A percentile compares a stretch with the other conserved stretches of the same genome.
phyloP scores from a whole-genome alignment of 2,797 vertebrate genomes.

The Natrix natrix region DNA sequence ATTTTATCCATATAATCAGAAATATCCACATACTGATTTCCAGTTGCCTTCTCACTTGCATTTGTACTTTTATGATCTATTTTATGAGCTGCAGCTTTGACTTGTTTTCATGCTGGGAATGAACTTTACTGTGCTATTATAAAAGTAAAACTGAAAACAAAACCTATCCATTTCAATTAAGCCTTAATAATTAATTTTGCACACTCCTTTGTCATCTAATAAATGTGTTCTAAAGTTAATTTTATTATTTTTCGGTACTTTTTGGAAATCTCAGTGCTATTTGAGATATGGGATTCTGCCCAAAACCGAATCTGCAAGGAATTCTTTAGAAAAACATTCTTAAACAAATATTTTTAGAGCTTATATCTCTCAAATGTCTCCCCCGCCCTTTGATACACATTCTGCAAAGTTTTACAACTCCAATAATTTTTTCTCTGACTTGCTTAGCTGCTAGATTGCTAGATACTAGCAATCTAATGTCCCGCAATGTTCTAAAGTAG shows the following conservation, averaged over 20 bases:
- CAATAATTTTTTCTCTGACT: neutral
- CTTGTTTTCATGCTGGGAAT: neutral
- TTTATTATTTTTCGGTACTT: neutral
- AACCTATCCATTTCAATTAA: neutral
- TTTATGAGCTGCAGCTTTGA: neutral
- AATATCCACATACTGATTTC: neutral
- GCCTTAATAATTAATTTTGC: neutral
- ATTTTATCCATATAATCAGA: neutral
- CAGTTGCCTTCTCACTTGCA: neutral
- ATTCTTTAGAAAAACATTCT: neutral
- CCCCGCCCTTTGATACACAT: neutral
- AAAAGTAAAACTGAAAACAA: neutral
- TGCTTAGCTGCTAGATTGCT: neutral
- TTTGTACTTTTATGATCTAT: neutral
- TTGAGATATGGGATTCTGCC: neutral
- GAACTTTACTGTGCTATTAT: neutral
- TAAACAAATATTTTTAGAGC: neutral
- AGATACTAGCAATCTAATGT: neutral
- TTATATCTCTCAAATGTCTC: neutral
- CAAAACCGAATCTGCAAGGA: neutral
- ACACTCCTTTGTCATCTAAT: neutral
- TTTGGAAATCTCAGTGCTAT: neutral
- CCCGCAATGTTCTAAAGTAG: neutral
- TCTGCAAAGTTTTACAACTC: neutral
- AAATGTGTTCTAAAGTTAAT: neutral